Evolutionary conservation across 2,797 vertebrate genomes (phyloP), one percentile per base, ranked within the genome.

Genomic region (Eulemur mongoz): DNA sequence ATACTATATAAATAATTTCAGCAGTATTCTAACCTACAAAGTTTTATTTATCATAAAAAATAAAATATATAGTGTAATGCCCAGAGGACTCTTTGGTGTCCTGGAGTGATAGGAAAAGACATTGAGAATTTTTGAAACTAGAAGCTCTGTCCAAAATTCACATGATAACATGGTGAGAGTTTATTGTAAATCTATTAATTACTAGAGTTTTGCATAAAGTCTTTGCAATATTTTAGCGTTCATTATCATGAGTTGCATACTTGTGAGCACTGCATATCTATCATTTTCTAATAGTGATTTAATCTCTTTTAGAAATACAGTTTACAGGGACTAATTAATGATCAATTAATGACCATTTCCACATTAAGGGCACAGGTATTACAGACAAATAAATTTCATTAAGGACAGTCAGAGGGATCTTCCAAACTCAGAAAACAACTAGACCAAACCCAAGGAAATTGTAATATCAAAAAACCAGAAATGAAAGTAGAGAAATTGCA

Each of bases 1-100:
- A 76, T 69, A 20, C 14, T 63, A 22, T 73, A 83, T 48, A 89
- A 93, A 81, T 89, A 90, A 89, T 90, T 94, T 95, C 82, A 85
- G 18, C 7, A 91, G 30, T 38, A 67, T 72, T 79, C 57, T 91
- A 94, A 90, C 72, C 25, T 82, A 63, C 1, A 54, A 85, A 61
- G 11, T 81, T 93, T 87, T 12, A 70, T 70, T 92, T 94, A 65
- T 67, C 38, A 61, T 65, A 89, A 61, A 75, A 89, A 82, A 48
- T 73, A 89, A 76, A 95, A 69, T 88, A 67, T 57, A 50, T 65
- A 25, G 25, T 7, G 14, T 86, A 63, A 91, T 81, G 22, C 13
- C 86, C 12, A 86, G 23, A 80, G 45, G 73, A 63, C 10, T 92
- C n/a, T 78, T 45, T 81, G 40, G 13, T 63, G 9, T 4, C 52